Evolutionary conservation across 1,140 invertebrate species (phyloP), one percentile per base, ranked within the genome.

Genomic region (Trachymyrmex cornetzi): DNA sequence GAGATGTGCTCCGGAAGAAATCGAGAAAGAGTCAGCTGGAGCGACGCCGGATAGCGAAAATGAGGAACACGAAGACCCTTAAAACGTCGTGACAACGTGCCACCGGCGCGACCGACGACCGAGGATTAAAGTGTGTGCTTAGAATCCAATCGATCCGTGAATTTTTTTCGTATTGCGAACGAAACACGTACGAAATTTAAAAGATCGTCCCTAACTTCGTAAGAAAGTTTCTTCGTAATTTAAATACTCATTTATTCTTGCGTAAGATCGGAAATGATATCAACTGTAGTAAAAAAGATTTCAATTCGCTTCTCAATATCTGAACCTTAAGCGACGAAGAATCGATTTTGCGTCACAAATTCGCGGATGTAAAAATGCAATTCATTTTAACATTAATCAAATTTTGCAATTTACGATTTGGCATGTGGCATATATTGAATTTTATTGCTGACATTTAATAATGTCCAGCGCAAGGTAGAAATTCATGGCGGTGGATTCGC

Each of bases 31-130:
- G 71, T 84, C 72, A 71, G 74, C 14, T 27, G 50, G 34, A 48
- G 12, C 63, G 34, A 55, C 59, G 50, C 34, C 55, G 55, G 61
- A 85, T 80, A 59, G 88, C 53, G 86, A 77, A 91, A 91, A 91
- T 85, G 85, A 91, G 90, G 55, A 57, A 89, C 57, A 63, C 59
- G 44, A 66, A 81, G 59, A 16, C 88, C 81, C 63, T 89, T 87
- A 90, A 80, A 80, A 86, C 53, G 80, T 86, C 59, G 14, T 55
- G 61, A 69, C 86, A 55, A 90, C 57, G 63, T 88, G 72, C 81
- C 67, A 44, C 38, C 38, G 22, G n/a, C 22, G 7, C 53, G 19
- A 50, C 27, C 57, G 48, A 75, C 27, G n/a, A 66, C 63, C 69
- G 44, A 67, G 80, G 80, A 67, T 77, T 85, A 77, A 74, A 44